These are phyloP conservation scores for Lepidocyrtoides sp. DNA, from an alignment of 2,888 invertebrate species.

Conservation along the genomic window DNA sequence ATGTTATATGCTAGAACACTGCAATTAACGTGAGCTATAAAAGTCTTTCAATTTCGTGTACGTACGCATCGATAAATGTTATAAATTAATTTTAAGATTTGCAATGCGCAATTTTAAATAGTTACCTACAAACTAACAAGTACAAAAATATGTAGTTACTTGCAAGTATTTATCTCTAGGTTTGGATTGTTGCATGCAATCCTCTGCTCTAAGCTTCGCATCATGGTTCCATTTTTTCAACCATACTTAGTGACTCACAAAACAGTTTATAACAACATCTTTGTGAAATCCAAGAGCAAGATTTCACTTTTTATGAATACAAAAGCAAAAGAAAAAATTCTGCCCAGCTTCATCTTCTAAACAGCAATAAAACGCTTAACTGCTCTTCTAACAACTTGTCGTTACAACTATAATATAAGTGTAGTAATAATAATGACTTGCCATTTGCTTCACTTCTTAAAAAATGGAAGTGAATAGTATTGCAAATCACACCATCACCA, in stretches of 20 bases:
- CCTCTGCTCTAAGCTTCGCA: not conserved
- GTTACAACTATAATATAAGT: conserved; percentile 66
- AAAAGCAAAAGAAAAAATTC: conserved; percentile 26
- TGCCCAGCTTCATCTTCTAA: conserved; percentile 18
- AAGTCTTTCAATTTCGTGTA: not conserved
- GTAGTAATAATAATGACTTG: conserved; percentile 43
- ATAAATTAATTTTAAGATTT: conserved; percentile 26
- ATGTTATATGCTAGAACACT: not conserved
- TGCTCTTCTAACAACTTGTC: conserved; percentile 69
- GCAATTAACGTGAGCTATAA: not conserved
- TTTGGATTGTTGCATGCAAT: too few relatives aligned
- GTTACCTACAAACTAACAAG: not conserved
- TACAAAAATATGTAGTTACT: too few relatives aligned
- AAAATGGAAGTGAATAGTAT: conserved; percentile 5
- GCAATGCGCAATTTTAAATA: not conserved
- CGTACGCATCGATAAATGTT: conserved; percentile 3
- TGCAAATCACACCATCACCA: conserved; percentile 26
- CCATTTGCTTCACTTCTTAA: conserved; percentile 36
- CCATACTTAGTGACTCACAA: not conserved
- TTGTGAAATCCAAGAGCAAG: conserved; percentile 20
- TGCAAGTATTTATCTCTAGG: too few relatives aligned
- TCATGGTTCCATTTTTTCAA: not conserved
- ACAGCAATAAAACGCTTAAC: conserved; percentile 42
- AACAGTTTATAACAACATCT: not conserved
- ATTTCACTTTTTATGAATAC: conserved; percentile 67